Evolutionary conservation across 2,888 invertebrate species (phyloP), one percentile per base, ranked within the genome.

Genomic region (Drosophila paramelanica): DNA sequence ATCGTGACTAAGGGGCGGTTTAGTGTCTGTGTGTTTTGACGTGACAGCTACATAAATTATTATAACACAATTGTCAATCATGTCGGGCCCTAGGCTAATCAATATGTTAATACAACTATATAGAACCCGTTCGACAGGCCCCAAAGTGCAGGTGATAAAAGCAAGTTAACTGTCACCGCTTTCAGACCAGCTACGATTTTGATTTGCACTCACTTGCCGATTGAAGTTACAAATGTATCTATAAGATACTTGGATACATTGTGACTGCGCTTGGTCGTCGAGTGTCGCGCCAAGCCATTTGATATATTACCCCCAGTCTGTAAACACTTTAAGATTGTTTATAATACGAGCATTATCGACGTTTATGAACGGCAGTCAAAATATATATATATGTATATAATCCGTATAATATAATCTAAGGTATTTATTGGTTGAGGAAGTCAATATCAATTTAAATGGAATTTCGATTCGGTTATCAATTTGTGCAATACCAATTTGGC

Each of bases 11-110:
- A 66, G 75, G 75, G 81, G 81, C 84, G 87, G 33, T 46, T 39
- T 20, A 47, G 14, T 39, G 10, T 23, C 5, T 23, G 52, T 53
- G 10, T 33, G n/a, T 17, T 56, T 38, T 73, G 55, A 81, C 27
- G 57, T 86, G 88, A 83, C 83, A 83, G 69, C 46, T 67, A 85
- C 88, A 85, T 85, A 89, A 85, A 89, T 85, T 81, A 87, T 58
- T 81, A 59, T 81, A 82, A 89, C 89, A 89, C 85, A 89, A 84
- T 88, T 85, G 85, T 85, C 85, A 85, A 85, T 85, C 85, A 85
- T 69, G 62, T 73, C 86, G 67, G 55, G 80, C 86, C 88, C 80
- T 86, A 80, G 83, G 83, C 88, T 77, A 83, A 88, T 86, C 83
- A 88, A 80, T 83, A 83, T 88, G 88, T 69, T 75, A 83, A 86